Percentiles rank a stretch among this genome's conserved stretches.
phyloP scores from a whole-genome alignment of 2,797 vertebrate species.

The Bovichtus diacanthus region DNA sequence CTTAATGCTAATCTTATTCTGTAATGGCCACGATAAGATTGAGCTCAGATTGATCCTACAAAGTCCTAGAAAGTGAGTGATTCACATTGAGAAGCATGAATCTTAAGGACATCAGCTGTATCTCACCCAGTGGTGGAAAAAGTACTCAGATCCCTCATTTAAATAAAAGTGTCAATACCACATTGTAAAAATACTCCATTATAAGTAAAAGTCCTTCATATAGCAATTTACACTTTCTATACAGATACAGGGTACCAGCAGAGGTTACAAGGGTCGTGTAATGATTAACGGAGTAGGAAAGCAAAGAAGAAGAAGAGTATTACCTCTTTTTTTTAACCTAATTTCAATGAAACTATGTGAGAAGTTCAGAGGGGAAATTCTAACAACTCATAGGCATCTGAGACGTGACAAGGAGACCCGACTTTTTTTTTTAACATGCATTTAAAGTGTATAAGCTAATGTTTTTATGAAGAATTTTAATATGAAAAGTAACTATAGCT shows the following conservation, averaged over 20 bases:
- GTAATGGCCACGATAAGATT: slow-evolving; percentile 39
- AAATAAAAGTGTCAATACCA: neutral
- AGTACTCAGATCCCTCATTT: neutral
- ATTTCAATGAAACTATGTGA: neutral
- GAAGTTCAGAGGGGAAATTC: neutral
- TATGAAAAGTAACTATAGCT: neutral
- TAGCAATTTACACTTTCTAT: neutral
- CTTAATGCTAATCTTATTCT: slow-evolving; percentile 53
- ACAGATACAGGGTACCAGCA: neutral
- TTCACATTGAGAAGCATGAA: slow-evolving; percentile 1
- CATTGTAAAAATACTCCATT: neutral
- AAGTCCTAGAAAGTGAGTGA: slow-evolving; percentile 11
- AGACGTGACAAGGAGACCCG: neutral
- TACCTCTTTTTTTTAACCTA: too few relatives aligned
- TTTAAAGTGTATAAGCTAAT: neutral
- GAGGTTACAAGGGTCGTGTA: neutral
- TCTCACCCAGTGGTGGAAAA: neutral
- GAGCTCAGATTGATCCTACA: slow-evolving; percentile 20
- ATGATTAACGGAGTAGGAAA: neutral
- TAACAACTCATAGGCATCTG: neutral
- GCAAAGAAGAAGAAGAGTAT: too few relatives aligned
- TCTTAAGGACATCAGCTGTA: slow-evolving; percentile 13
- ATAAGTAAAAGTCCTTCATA: neutral
- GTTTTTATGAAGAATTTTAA: neutral
- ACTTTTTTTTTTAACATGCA: neutral